Evolutionary conservation across 1,140 invertebrate genomes (phyloP), one percentile per base, ranked within the genome.

Genomic region (Drosophila varians): DNA sequence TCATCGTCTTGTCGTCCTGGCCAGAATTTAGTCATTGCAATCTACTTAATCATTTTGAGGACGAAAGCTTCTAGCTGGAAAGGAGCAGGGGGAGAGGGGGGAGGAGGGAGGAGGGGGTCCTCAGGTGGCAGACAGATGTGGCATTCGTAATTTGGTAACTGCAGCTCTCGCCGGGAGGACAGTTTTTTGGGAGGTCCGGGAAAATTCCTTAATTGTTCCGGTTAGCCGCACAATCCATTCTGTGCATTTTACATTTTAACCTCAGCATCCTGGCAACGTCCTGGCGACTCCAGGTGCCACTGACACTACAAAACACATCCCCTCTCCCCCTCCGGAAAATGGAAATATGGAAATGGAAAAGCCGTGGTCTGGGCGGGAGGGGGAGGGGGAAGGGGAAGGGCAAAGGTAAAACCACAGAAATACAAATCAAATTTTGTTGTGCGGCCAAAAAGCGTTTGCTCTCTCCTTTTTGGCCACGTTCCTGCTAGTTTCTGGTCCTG

Each of bases 341-440:
- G 12, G 16, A 38, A 38, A 34, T 56, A 26, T 42, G 31, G 4
- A 19, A 26, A 31, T 26, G 14, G 23, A 25, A 46, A 34, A 34
- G n/a, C n/a, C n/a, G n/a, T n/a, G n/a, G n/a, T n/a, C n/a, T n/a
- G n/a, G n/a, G n/a, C n/a, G n/a, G n/a, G n/a, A n/a, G 19, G 26
- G 42, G 14, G 18, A 47, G 14, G 34, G 19, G 26, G 9, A 25
- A 23, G n/a, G 64, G 64, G 36, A 43, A 77, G 74, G 77, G 77
- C 74, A 87, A 87, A 88, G 83, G 83, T 87, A 83, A 31, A 88
- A 69, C 83, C 83, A 87, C 83, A 87, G 83, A 87, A 87, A 87
- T 87, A 87, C 83, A 87, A 87, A 87, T 87, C 83, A 87, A 87
- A 87, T 87, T 87, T 87, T 88, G 82, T 77, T 87, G 82, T 87